phyloP scores from a whole-genome alignment of 2,797 vertebrate genomes.

The Mormyrus proboscirostris region DNA sequence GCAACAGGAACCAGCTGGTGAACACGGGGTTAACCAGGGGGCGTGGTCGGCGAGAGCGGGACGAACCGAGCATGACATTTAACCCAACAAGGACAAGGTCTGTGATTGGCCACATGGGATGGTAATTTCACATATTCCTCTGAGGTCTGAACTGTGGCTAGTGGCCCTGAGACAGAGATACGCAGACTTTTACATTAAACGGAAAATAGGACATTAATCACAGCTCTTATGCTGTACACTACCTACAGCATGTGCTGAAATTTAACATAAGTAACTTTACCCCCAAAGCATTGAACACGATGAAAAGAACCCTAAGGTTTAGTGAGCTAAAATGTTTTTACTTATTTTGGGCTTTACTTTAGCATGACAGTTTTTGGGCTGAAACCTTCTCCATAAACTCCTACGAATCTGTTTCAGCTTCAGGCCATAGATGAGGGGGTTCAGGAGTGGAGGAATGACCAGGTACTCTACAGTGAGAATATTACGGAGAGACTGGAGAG shows the following conservation, averaged over 20 bases:
- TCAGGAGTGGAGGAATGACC: conserved; percentile 41
- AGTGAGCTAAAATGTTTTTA: neutral
- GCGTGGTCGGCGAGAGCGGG: too few relatives aligned
- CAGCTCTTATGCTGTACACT: neutral
- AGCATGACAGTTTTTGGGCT: neutral
- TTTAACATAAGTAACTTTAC: neutral
- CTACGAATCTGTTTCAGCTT: neutral
- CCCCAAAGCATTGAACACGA: neutral
- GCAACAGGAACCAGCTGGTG: too few relatives aligned
- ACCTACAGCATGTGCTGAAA: neutral
- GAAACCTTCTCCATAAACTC: neutral
- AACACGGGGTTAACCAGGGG: too few relatives aligned
- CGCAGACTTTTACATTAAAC: neutral
- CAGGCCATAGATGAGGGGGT: neutral
- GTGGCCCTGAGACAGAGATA: neutral
- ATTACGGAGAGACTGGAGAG: conserved; percentile 35
- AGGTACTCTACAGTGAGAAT: conserved; percentile 49
- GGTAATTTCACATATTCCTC: neutral
- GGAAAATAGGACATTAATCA: neutral
- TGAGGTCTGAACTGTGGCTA: neutral
- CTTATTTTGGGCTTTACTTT: neutral
- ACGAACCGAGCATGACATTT: neutral
- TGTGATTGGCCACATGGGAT: neutral
- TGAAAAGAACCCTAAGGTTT: neutral
- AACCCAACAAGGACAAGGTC: neutral